Evolutionary conservation across 2,113 vertebrate species (phyloP), one percentile per base, ranked within the genome.

Genomic region (Solea solea): DNA sequence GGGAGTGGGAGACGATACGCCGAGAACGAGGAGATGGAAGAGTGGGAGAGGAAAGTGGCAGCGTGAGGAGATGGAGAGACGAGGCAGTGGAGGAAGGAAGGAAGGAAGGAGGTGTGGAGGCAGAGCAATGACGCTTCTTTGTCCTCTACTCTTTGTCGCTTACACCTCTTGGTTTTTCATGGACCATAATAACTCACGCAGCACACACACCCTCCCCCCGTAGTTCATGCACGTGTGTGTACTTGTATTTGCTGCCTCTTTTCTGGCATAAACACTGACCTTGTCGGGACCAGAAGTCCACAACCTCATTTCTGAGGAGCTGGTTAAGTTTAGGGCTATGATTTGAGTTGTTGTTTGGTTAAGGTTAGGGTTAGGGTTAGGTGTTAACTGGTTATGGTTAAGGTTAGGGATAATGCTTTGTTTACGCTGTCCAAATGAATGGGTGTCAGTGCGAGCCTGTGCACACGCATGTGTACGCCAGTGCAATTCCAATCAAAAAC

Each of bases 101-200:
- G 5, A 6, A 39, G 46, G 5, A 27, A 16, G 15, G 61, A 48
- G 40, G 21, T 46, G 16, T 7, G 9, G 54, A 63, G 46, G 53
- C 52, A 57, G 74, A 40, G 74, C 61, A n/a, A 40, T 28, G 72
- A 70, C 15, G 77, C 76, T 66, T 78, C 87, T 88, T 88, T 90
- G 86, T 91, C 86, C 86, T 88, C 71, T 74, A 66, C 74, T 83
- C 76, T 81, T 78, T 77, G 84, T 87, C 65, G 65, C 72, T 81
- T 78, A 56, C 81, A 80, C 80, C 75, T 86, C 76, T 67, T 60
- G 56, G 56, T 64, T 85, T 82, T 84, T 79, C 72, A 74, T 64
- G 67, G 80, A 64, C 72, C 56, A 4, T 74, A 80, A 82, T 88
- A 88, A 86, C 75, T 88, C 84, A 86, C 62, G 3, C 50, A 7